Evolutionary conservation across 1,140 invertebrate genomes (phyloP), one percentile per base, ranked within the genome.

Genomic region (Trachymyrmex cornetzi): DNA sequence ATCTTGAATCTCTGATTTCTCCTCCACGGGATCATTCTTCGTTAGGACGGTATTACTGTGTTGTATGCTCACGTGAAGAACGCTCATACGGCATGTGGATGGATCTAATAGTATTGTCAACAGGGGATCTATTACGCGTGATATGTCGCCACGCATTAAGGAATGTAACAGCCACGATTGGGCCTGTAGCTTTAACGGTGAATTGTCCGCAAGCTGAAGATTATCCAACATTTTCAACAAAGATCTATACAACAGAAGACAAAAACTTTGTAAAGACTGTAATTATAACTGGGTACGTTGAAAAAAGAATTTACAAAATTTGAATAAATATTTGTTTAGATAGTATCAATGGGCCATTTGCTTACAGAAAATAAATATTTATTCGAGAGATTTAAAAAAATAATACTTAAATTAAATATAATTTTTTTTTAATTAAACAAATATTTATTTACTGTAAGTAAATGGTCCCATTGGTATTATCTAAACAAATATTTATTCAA

Each of bases 61-160:
- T 59, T 97, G 95, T 72, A 98, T 97, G 92, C 97, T 98, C 1
- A 98, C 97, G 92, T 99, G 98, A 12, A 98, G 96, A 3, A 99
- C 97, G 67, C 98, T 98, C 86, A 99, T 97, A 38, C 98, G 96
- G 77, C 98, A 97, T 0, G 98, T 99, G 64, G 97, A 97, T 14
- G 98, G 97, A 89, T 98, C 97, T 1, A 99, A 95, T 2, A 99
- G 94, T 93, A 98, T 97, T 57, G 96, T 95, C 57, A 99, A 95
- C 9, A 98, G 94, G 1, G 98, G 98, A 90, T 98, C 98, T 7
- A 99, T 96, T 34, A 99, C 95, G 0, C 98, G 95, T 7, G 97
- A 96, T 77, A 98, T 96, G 91, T 98, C 98, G 5, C 97, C 97
- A 3, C 97, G 96, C 61, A 98, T 96, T 4, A 98, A 93, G 11